phyloP scores from a whole-genome alignment of 1,140 invertebrate species.

The Zeugodacus cucurbitae region DNA sequence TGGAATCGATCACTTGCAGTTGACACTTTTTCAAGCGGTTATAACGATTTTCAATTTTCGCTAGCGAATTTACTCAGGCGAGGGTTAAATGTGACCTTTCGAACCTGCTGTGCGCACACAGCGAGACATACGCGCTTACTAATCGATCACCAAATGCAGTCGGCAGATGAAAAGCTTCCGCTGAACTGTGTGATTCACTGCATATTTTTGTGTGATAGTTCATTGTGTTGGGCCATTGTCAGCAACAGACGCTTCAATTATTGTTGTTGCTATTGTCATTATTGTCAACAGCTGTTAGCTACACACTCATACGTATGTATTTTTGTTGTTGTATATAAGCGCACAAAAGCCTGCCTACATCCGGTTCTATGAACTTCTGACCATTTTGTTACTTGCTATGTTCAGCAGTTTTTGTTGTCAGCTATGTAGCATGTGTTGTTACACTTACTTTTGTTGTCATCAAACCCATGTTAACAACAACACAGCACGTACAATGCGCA shows the following conservation, averaged over 20 bases:
- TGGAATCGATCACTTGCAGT: constrained; percentile 24
- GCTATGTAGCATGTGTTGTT: not conserved
- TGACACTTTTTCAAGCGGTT: constrained; percentile 12
- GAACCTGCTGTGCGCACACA: not conserved
- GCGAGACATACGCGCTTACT: not conserved
- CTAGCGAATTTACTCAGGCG: not conserved
- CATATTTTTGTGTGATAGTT: not conserved
- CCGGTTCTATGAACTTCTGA: not conserved
- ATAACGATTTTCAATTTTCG: not conserved
- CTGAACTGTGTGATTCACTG: not conserved
- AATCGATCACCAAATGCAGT: not conserved
- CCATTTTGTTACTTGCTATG: not conserved
- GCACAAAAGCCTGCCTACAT: not conserved
- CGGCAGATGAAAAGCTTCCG: not conserved
- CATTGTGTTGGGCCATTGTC: not conserved
- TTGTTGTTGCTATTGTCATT: constrained; percentile 5
- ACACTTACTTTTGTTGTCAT: not conserved
- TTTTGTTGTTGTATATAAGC: not conserved
- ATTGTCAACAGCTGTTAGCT: not conserved
- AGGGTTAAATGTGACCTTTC: not conserved
- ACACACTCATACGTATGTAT: not conserved
- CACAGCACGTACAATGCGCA: not conserved
- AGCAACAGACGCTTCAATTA: not conserved
- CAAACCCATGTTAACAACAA: constrained; percentile 1
- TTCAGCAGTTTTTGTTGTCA: not conserved